Evolutionary conservation across 1,140 invertebrate genomes (phyloP).

Genomic region (Paraescarpia echinospica): DNA sequence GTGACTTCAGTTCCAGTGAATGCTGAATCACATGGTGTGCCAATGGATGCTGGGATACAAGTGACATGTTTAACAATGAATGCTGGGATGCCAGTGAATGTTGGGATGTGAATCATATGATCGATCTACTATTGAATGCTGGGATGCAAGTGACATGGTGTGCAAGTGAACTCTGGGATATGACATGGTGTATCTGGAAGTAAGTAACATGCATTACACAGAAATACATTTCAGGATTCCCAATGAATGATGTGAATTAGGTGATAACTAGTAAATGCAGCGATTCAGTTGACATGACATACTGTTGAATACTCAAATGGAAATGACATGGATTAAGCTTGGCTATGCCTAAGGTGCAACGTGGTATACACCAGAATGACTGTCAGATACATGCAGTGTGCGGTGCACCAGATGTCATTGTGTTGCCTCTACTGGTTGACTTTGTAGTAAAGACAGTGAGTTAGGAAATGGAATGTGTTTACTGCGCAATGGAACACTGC

Average conservation of each 20-base stretch:
- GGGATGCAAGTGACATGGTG: neutral
- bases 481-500: neutral
- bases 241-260: too few species aligned
- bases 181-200: too few species aligned
- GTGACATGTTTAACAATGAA: neutral
- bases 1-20: neutral
- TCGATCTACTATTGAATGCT: neutral
- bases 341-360: neutral
- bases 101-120: neutral
- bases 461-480: neutral
- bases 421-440: neutral
- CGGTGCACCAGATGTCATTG: neutral
- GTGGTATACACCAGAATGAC: neutral
- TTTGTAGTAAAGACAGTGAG: neutral
- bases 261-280: too few species aligned
- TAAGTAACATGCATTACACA: too few species aligned
- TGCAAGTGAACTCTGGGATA: too few species aligned
- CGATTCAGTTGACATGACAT: neutral
- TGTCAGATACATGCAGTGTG: neutral
- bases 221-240: too few species aligned
- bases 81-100: neutral
- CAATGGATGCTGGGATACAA: neutral
- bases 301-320: neutral
- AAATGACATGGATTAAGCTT: neutral
- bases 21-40: neutral